A percentile compares a stretch with the other conserved stretches of the same genome.
Evolutionary conservation across 2,797 vertebrate species (phyloP).

Genomic region (Falco concolor): DNA sequence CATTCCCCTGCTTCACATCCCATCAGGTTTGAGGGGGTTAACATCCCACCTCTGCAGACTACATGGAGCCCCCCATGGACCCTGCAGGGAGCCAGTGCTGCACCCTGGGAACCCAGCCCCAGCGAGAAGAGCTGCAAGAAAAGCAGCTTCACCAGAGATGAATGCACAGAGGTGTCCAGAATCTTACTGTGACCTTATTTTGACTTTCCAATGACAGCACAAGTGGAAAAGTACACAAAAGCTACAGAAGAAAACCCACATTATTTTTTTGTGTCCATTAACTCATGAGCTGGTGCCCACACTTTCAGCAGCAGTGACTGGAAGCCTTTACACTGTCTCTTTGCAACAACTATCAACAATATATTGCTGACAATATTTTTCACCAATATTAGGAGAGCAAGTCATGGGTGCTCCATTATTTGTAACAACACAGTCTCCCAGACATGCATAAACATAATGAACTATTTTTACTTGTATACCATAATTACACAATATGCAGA

Average conservation of each 20-base stretch:
- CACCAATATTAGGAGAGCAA: accelerated
- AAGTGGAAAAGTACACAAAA: not conserved
- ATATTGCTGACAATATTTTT: accelerated
- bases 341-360: not conserved
- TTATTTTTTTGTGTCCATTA: no score
- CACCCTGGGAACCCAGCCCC: not conserved
- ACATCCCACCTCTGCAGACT: accelerated
- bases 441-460: not conserved
- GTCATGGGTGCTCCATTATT: not conserved
- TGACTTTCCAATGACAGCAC: not conserved
- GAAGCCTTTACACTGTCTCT: accelerated
- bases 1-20: accelerated
- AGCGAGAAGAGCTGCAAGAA: accelerated
- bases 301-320: accelerated
- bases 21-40: accelerated
- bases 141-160: not conserved
- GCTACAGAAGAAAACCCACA: accelerated
- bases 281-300: no score
- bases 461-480: not conserved
- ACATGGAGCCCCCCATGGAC: accelerated
- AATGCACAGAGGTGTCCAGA: not conserved
- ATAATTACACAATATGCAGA: not conserved
- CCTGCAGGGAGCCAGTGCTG: accelerated
- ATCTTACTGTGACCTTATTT: not conserved
- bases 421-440: not conserved